These are phyloP conservation scores for Drosophila helvetica DNA, from an alignment of 2,888 invertebrate genomes.

Conservation along the genomic window DNA sequence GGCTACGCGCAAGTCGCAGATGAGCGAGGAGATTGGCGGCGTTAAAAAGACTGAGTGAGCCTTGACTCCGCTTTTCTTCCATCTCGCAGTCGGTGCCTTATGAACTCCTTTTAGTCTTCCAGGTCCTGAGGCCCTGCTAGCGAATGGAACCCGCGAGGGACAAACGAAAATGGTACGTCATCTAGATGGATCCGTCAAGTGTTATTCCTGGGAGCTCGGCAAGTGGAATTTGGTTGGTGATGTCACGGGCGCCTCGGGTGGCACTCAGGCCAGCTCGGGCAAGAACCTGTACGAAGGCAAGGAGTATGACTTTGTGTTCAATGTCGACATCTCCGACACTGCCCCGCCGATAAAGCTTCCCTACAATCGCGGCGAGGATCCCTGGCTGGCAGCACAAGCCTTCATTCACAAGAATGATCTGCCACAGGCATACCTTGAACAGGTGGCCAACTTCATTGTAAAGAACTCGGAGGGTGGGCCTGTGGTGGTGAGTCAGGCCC, in stretches of 20 bases:
- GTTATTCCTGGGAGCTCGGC: conserved; percentile 90
- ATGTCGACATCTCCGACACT: conserved; percentile 97
- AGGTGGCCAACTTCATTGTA: conserved; percentile 96
- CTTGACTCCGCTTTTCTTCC: too few relatives aligned
- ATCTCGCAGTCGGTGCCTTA: not conserved
- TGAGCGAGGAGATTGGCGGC: conserved; percentile 91
- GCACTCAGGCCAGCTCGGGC: conserved; percentile 87
- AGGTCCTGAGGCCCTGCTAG: conserved; percentile 90
- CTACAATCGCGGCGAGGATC: conserved; percentile 95
- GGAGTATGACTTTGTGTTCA: conserved; percentile 97
- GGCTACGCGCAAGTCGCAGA: conserved; percentile 86
- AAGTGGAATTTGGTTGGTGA: conserved; percentile 95
- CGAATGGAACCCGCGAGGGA: conserved; percentile 91
- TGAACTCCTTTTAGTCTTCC: conserved; percentile 87
- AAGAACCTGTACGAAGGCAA: conserved; percentile 93
- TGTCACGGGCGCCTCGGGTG: conserved; percentile 91
- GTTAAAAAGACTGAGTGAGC: conserved; percentile 93
- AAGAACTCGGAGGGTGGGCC: conserved; percentile 87
- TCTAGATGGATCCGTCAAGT: conserved; percentile 88
- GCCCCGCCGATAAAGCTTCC: conserved; percentile 95
- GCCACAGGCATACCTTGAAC: conserved; percentile 93
- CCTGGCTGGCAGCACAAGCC: conserved; percentile 94
- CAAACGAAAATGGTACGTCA: conserved; percentile 93
- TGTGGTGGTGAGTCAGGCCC: conserved; percentile 38
- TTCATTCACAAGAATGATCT: conserved; percentile 94